Evolutionary conservation across 2,797 vertebrate genomes (phyloP).

Genomic region (Odontamblyopus lacepedii): DNA sequence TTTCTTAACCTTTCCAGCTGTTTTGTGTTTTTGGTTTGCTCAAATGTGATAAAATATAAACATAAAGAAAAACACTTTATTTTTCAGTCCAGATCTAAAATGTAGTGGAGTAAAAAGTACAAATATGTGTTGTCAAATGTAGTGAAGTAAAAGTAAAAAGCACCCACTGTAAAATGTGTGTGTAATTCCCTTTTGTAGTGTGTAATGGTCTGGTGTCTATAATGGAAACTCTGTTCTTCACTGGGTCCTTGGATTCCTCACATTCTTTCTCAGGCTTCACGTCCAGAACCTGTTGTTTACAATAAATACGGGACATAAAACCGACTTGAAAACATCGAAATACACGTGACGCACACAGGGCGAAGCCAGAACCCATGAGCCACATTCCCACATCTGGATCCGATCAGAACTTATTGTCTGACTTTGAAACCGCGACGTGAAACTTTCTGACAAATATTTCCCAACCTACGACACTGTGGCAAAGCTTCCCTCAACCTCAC

Average conservation of each 20-base stretch:
- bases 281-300: neutral
- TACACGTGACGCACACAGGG: too few species aligned
- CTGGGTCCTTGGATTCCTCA: neutral
- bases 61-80: too few species aligned
- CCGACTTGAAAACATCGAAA: slow-evolving; percentile 6
- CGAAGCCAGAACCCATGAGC: slow-evolving; percentile 1
- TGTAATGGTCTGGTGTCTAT: too few species aligned
- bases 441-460: slow-evolving; percentile 20
- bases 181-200: too few species aligned
- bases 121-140: too few species aligned
- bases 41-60: too few species aligned
- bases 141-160: too few species aligned
- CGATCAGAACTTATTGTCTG: slow-evolving; percentile 43
- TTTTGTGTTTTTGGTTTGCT: too few species aligned
- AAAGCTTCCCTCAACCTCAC: neutral
- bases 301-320: slow-evolving; percentile 9
- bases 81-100: too few species aligned
- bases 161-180: too few species aligned
- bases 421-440: slow-evolving; percentile 27
- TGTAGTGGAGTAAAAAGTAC: too few species aligned
- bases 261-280: slow-evolving; percentile 5
- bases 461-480: neutral
- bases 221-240: neutral
- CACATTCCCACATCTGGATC: slow-evolving; percentile 66
- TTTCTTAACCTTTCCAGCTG: too few species aligned